phyloP scores from a whole-genome alignment of 1,140 invertebrate species.

The Cydia amplana region DNA sequence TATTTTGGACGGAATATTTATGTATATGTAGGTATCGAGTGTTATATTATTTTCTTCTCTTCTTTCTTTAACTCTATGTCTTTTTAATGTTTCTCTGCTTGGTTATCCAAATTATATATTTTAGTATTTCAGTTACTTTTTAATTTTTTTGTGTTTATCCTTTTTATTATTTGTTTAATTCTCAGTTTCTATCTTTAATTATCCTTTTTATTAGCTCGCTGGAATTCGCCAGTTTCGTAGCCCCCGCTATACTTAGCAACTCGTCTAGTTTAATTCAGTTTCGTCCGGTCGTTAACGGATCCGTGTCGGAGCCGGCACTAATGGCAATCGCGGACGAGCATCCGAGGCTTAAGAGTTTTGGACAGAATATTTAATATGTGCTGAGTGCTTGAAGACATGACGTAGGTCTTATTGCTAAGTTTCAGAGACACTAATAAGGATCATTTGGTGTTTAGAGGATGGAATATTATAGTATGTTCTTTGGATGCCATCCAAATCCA shows the following conservation, averaged over 20 bases:
- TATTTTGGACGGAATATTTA: conserved; percentile 17
- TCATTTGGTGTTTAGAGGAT: too few species aligned
- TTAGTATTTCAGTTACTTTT: not conserved
- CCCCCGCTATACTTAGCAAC: conserved; percentile 25
- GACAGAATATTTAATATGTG: conserved; percentile 15
- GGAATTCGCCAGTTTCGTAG: not conserved
- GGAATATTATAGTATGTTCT: too few species aligned
- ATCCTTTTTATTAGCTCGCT: not conserved
- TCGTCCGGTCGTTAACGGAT: conserved; percentile 28
- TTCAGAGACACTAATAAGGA: not conserved
- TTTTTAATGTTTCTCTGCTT: not conserved
- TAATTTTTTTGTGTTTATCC: not conserved
- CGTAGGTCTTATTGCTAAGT: not conserved
- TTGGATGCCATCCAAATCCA: too few species aligned
- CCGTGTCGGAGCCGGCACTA: conserved; percentile 27
- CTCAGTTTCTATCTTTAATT: not conserved
- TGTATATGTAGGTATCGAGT: too few species aligned
- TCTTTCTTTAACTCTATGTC: not conserved
- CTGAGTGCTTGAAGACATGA: not conserved
- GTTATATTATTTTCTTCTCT: not conserved
- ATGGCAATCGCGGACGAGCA: conserved; percentile 1
- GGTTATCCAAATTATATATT: not conserved
- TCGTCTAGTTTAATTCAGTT: conserved; percentile 31
- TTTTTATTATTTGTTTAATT: not conserved
- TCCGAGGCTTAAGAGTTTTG: not conserved